phyloP scores from a whole-genome alignment of 2,797 vertebrate species.

The Hirundo rustica region DNA sequence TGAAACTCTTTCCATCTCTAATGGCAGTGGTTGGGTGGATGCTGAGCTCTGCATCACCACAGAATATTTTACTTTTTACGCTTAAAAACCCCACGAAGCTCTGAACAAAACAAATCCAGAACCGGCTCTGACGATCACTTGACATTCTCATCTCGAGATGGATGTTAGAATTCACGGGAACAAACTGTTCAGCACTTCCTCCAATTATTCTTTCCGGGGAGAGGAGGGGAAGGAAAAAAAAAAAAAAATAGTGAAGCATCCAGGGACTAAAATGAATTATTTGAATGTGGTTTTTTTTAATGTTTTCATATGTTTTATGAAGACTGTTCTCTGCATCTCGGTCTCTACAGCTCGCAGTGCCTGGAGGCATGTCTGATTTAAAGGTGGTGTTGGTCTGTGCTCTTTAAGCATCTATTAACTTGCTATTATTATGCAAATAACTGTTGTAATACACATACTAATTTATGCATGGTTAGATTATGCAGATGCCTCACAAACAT shows the following conservation, averaged over 20 bases:
- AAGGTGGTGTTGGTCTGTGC: conserved; percentile 96
- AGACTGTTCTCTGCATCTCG: conserved; percentile 66
- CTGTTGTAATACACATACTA: conserved; percentile 98
- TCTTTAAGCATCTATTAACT: conserved; percentile 99
- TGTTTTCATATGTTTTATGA: conserved; percentile 61
- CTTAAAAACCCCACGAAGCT: background rate
- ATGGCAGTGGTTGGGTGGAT: background rate
- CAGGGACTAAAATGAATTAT: conserved; percentile 63
- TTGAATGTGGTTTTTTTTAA: conserved; percentile 47
- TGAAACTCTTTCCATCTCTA: background rate
- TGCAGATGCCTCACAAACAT: conserved; percentile 85
- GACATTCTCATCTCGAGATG: background rate
- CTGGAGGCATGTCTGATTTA: conserved; percentile 97
- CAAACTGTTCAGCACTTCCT: conserved; percentile 52
- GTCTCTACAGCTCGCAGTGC: conserved; percentile 83
- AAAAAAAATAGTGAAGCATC: conserved; percentile 36
- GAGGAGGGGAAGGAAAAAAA: background rate
- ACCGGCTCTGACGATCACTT: background rate
- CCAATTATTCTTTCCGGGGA: conserved; percentile 56
- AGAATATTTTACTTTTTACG: background rate
- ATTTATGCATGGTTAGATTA: conserved; percentile 97
- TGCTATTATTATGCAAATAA: conserved; percentile 99
- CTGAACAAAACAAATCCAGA: background rate
- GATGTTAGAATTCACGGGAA: conserved; percentile 31
- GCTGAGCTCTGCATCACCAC: background rate